Conservation (phyloP, 2,113 vertebrate species). For the Laticauda laticaudata region DNA sequence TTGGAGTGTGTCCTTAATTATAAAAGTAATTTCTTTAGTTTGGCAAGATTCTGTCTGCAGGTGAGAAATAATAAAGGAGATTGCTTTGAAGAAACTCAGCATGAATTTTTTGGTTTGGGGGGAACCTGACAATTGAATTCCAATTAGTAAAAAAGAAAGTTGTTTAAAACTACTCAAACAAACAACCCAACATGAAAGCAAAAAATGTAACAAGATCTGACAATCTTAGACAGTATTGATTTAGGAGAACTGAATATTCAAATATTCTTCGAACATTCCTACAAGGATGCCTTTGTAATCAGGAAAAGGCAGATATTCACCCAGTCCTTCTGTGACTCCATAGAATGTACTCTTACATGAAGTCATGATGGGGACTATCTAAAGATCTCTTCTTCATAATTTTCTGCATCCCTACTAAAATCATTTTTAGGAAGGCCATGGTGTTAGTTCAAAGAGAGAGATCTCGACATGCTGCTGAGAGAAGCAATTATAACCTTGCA, state of each 20-base stretch:
- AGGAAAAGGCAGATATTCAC: background rate
- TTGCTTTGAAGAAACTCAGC: background rate
- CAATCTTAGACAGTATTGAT: background rate
- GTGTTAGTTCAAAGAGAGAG: background rate
- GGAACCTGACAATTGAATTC: background rate
- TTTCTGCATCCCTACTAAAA: background rate
- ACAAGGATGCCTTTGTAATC: background rate
- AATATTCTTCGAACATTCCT: background rate
- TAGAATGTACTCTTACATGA: background rate
- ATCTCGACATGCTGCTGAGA: background rate
- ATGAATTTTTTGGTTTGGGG: background rate
- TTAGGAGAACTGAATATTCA: background rate
- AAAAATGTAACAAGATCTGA: background rate
- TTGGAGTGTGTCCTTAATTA: no score
- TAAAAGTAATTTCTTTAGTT: background rate
- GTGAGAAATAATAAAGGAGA: background rate
- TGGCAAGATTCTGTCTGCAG: background rate
- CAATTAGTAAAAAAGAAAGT: background rate
- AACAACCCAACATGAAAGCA: background rate
- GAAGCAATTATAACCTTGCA: background rate
- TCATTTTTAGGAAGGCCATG: background rate
- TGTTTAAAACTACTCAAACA: background rate
- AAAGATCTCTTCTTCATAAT: background rate
- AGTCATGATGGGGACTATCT: no score
- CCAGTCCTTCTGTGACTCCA: background rate